Evolutionary conservation across 2,797 vertebrate genomes (phyloP), one percentile per base, ranked within the genome.

Genomic region (Dallia pectoralis): DNA sequence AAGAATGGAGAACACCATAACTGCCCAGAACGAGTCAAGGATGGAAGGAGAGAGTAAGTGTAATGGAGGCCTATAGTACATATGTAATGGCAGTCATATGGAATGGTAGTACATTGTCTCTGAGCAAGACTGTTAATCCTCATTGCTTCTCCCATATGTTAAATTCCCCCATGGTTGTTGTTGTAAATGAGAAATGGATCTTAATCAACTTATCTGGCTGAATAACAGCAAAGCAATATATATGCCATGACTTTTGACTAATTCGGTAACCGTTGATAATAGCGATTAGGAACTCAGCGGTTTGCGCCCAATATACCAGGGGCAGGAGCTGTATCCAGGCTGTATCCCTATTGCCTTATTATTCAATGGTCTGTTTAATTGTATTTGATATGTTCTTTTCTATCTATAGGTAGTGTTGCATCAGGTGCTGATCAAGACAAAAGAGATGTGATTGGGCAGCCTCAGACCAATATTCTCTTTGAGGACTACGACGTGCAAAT

Each of bases 1-100:
- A 69, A 30, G 47, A 69, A 47, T 5, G 27, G 48, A 69, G 47
- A 29, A 69, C 19, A n/a, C 27, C 27, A 30, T 48, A 49, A 49
- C 27, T 25, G 16, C 47, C 19, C 27, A 69, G 36, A 40, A 40
- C 8, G 36, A 44, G 44, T n/a, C 44, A 25, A 22, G 19, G 22
- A 67, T 47, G 1, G 6, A 40, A 22, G 48, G 47, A 29, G 48
- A 51, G 48, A n/a, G 48, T 69, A 69, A 69, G 67, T 69, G 62
- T 16, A 64, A 51, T 51, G 6, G 18, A 29, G 27, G 18, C 18
- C 27, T 30, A 27, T 49, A 25, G 15, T 8, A 40, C 15, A 67
- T 22, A 22, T 63, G 0, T 30, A 63, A 63, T 32, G 18, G 27
- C 3, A 32, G 3, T 44, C 12, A 3, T 44, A 11, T 12, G 27